These are phyloP conservation scores for Tenrec ecaudatus DNA, from an alignment of 2,113 vertebrate genomes.

Conservation along the genomic window DNA sequence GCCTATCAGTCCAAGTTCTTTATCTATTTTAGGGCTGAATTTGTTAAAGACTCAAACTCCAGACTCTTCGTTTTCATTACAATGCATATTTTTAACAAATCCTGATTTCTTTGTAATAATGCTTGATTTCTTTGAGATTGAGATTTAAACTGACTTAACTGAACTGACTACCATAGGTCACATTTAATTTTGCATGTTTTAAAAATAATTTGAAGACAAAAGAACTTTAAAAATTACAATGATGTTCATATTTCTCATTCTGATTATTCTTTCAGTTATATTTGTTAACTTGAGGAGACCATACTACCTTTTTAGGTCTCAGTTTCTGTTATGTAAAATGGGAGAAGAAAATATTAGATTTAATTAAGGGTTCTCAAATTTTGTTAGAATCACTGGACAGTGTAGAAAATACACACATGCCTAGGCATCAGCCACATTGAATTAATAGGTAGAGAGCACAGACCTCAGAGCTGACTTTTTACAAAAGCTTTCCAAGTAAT, in stretches of 20 bases:
- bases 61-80: not conserved
- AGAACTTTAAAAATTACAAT: constrained; percentile 30
- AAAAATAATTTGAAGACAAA: not conserved
- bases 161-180: not conserved
- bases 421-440: not conserved
- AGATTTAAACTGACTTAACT: not conserved
- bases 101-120: not conserved
- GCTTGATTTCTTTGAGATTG: not conserved
- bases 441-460: not conserved
- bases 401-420: not conserved
- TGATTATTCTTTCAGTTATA: not conserved
- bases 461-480: not conserved
- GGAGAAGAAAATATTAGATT: not conserved
- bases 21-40: not conserved
- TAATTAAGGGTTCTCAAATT: constrained; percentile 30
- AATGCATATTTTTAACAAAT: not conserved
- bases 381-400: constrained; percentile 24
- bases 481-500: not conserved
- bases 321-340: constrained; percentile 26
- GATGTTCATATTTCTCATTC: not conserved
- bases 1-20: not conserved
- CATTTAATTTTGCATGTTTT: not conserved
- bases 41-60: not conserved
- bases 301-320: not conserved
- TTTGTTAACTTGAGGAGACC: constrained; percentile 28